Evolutionary conservation across 1,140 invertebrate genomes (phyloP), one percentile per base, ranked within the genome.

Genomic region (Lordiphosa collinella): DNA sequence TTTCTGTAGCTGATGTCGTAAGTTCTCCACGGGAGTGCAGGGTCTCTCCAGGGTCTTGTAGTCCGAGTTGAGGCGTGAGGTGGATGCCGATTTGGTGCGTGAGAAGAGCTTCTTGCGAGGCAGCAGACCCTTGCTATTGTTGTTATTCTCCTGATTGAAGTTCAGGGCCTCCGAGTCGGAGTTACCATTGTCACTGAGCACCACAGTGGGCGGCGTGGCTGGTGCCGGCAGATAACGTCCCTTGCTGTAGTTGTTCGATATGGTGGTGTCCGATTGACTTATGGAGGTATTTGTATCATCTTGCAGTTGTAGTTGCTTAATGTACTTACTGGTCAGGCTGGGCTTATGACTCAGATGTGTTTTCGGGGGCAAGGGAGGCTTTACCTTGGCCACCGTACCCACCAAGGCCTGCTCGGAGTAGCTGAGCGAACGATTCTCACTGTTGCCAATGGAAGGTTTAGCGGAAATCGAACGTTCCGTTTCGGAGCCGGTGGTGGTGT

Each of bases 1-100:
- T 75, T 95, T 94, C 41, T 95, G 92, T 34, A 95, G 84, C 66
- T 95, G 94, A 69, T 94, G 92, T 1, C 94, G 90, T 9, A 95
- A 90, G 60, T 94, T 94, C 66, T 95, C 94, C 8, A 95, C 91
- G 0, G 94, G 93, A 51, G 94, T 94, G 85, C 93, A 90, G 60
- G 91, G 90, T 51, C 92, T 88, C 71, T 67, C 70, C 36, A 38
- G 29, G n/a, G n/a, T n/a, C 31, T 58, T 70, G n/a, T 71, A 72
- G 10, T 85, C 86, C 2, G 87, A 91, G 46, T 92, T 92, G 3
- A 93, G 87, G 11, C 92, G 90, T 0, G 92, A 92, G 0, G 92
- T 92, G 0, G 91, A 93, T 1, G 92, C 90, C 22, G 92, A 92
- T 88, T 93, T 93, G 75, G 92, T 89, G 46, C 92, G 91, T 0